These are phyloP conservation scores for Rhagonycha lutea DNA, from an alignment of 2,888 invertebrate species.

Conservation along the genomic window DNA sequence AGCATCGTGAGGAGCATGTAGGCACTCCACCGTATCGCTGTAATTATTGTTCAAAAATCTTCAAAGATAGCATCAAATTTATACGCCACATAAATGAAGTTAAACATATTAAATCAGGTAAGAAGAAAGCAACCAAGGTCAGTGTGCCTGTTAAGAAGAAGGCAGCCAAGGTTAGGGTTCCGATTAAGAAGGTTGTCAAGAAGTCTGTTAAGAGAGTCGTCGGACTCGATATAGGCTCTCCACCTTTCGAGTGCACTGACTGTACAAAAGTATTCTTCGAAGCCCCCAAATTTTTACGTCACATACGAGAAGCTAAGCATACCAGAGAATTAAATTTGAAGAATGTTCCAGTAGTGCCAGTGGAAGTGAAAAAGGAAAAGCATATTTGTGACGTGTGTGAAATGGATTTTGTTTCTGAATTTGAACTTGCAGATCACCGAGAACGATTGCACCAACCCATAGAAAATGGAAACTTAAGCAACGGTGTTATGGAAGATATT, in stretches of 20 bases:
- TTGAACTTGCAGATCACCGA: neutral
- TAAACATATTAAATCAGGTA: neutral
- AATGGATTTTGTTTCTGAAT: constrained; percentile 5
- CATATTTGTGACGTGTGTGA: constrained; percentile 9
- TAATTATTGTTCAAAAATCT: neutral
- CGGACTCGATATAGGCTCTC: neutral
- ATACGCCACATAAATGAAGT: neutral
- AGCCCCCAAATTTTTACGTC: neutral
- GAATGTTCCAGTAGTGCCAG: neutral
- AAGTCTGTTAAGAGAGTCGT: neutral
- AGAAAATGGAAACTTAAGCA: neutral
- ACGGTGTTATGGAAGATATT: neutral
- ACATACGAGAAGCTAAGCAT: neutral
- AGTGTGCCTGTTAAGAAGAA: too few species aligned
- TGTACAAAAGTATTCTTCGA: neutral
- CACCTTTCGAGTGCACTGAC: neutral
- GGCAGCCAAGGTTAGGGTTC: too few species aligned
- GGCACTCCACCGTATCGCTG: neutral
- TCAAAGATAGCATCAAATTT: neutral
- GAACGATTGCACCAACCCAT: neutral
- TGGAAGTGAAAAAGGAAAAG: constrained; percentile 9
- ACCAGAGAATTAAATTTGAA: neutral
- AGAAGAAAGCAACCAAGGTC: neutral
- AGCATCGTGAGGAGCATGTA: neutral
- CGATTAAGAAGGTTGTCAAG: too few species aligned